Conservation (phyloP, 2,113 vertebrate species). For the Romanogobio albipinnatus region DNA sequence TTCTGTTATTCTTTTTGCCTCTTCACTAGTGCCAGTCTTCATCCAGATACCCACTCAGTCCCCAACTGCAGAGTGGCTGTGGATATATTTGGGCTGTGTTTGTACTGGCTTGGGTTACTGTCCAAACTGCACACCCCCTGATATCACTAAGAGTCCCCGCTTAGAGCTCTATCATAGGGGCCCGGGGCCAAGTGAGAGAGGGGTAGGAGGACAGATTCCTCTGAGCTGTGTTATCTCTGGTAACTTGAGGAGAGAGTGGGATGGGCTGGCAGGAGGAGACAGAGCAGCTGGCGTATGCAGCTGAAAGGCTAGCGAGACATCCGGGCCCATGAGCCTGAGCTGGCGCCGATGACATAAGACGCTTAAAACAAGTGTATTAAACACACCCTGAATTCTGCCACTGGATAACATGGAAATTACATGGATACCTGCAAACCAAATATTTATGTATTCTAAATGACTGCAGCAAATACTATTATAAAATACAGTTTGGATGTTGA, state of each 20-base stretch:
- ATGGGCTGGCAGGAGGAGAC: not conserved
- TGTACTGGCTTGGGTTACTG: conserved; percentile 72
- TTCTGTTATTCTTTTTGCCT: not conserved
- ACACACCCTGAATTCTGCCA: not conserved
- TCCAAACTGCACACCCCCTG: conserved; percentile 61
- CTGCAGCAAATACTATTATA: not conserved
- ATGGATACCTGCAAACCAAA: not conserved
- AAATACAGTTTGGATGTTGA: not conserved
- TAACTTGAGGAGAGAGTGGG: conserved; percentile 58
- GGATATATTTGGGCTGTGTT: conserved; percentile 73
- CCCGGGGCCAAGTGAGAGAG: conserved; percentile 23
- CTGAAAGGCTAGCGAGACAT: conserved; percentile 77
- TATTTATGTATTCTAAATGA: not conserved
- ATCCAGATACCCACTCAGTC: conserved; percentile 16
- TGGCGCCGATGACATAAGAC: conserved; percentile 36
- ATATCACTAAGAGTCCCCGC: not conserved
- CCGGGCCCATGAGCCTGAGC: conserved; percentile 28
- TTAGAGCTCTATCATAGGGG: not conserved
- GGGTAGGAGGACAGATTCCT: conserved; percentile 51
- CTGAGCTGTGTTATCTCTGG: conserved; percentile 66
- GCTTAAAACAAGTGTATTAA: conserved; percentile 22
- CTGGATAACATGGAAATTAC: not conserved
- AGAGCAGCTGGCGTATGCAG: conserved; percentile 66
- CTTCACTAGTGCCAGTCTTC: not conserved
- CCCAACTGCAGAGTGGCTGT: not conserved